phyloP scores from a whole-genome alignment of 2,113 vertebrate species.

The Lampris megalopsis region DNA sequence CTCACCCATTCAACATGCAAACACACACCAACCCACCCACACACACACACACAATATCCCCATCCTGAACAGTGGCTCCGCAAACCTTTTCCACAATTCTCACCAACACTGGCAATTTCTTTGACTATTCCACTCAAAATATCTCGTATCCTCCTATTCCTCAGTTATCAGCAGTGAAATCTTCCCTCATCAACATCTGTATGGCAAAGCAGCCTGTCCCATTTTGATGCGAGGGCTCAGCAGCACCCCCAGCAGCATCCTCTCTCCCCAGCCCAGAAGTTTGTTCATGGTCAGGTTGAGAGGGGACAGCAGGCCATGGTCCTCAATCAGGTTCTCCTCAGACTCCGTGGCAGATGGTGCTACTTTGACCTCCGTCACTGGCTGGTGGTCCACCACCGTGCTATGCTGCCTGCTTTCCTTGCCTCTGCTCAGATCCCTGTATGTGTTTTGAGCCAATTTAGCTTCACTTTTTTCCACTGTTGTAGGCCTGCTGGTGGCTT shows the following conservation, averaged over 20 bases:
- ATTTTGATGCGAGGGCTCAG: conserved; percentile 75
- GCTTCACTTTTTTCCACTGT: background rate
- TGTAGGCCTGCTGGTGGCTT: conserved; percentile 4
- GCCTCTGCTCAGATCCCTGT: conserved; percentile 10
- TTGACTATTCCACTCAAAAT: background rate
- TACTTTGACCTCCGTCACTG: conserved; percentile 11
- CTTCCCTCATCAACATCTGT: conserved; percentile 70
- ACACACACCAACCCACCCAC: conserved; percentile 3
- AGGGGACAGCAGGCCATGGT: conserved; percentile 66
- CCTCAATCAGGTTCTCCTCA: conserved; percentile 39
- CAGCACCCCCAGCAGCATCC: conserved; percentile 74
- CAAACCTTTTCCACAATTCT: background rate
- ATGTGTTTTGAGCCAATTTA: background rate
- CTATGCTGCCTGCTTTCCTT: background rate
- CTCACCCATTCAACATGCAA: conserved; percentile 36
- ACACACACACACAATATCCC: background rate
- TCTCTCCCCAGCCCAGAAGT: conserved; percentile 81
- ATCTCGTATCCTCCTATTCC: background rate
- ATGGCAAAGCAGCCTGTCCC: conserved; percentile 75
- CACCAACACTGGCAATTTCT: background rate
- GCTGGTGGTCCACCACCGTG: conserved; percentile 21
- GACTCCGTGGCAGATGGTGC: conserved; percentile 39
- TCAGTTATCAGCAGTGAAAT: background rate
- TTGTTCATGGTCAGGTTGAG: conserved; percentile 77
- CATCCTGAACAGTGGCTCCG: background rate